Conservation (phyloP, 2,113 vertebrate genomes). For the Lutjanus erythropterus region DNA sequence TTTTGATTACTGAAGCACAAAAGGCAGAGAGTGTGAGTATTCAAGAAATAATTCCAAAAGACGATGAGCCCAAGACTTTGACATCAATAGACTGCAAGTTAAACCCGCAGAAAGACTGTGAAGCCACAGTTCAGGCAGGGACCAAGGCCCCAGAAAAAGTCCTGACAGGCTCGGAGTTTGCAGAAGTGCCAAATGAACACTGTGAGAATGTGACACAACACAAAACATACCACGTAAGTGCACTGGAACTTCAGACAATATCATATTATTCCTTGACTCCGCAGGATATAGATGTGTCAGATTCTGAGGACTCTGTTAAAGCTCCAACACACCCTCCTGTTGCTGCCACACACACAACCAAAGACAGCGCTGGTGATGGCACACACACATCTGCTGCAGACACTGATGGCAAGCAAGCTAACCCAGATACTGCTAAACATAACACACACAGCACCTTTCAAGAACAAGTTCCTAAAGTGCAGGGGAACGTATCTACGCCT, state of each 20-base stretch:
- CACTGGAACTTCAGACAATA: conserved; percentile 36
- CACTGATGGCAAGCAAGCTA: not conserved
- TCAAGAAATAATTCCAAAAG: conserved; percentile 24
- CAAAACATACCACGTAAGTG: conserved; percentile 21
- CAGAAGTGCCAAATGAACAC: conserved; percentile 18
- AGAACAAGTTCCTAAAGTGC: not conserved
- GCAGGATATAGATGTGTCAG: not conserved
- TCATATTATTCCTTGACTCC: conserved; percentile 12
- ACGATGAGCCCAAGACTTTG: conserved; percentile 24
- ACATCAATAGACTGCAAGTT: not conserved
- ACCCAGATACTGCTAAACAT: not conserved
- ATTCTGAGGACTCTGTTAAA: conserved; percentile 17
- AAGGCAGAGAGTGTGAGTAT: conserved; percentile 12
- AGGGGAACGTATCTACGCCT: conserved; percentile 4
- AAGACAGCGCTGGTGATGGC: not conserved
- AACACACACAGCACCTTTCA: conserved; percentile 10
- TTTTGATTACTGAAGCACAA: conserved; percentile 18
- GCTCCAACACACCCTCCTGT: not conserved
- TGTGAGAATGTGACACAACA: not conserved
- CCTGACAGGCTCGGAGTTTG: not conserved
- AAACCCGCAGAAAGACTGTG: not conserved
- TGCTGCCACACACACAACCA: not conserved
- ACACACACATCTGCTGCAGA: not conserved
- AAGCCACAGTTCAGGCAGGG: not conserved
- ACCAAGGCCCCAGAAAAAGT: not conserved